These are phyloP conservation scores for Macrotrachela quadricornifera DNA, from an alignment of 1,140 invertebrate species.

Conservation along the genomic window DNA sequence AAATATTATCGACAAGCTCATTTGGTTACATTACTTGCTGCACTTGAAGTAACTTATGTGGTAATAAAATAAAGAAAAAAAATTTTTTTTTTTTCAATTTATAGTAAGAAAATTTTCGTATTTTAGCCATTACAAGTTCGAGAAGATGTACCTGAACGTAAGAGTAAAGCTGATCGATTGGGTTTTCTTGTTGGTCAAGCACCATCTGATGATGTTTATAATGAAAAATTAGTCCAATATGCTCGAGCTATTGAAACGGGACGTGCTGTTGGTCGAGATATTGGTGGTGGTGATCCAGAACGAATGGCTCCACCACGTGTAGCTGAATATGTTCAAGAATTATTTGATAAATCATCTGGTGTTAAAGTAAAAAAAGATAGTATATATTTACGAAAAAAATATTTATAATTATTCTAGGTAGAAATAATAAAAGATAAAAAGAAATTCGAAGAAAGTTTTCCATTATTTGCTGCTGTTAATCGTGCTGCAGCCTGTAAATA, in stretches of 20 bases:
- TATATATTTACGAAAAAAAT: too few species aligned
- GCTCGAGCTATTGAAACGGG: slow-evolving; percentile 3
- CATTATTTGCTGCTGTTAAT: slow-evolving; percentile 67
- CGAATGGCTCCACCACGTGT: slow-evolving; percentile 63
- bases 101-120: too few species aligned
- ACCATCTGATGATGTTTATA: neutral
- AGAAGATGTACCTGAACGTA: neutral
- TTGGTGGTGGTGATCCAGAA: slow-evolving; percentile 72
- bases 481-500: slow-evolving; percentile 48
- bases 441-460: slow-evolving; percentile 52
- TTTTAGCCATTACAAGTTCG: too few species aligned
- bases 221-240: neutral
- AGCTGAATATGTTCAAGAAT: slow-evolving; percentile 49
- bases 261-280: slow-evolving; percentile 40
- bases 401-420: too few species aligned
- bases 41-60: slow-evolving; percentile 4
- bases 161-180: slow-evolving; percentile 1
- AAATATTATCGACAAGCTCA: neutral
- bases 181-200: neutral
- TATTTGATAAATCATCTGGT: slow-evolving; percentile 34
- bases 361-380: slow-evolving; percentile 1
- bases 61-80: neutral
- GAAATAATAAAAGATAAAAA: slow-evolving; percentile 47
- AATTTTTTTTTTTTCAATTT: too few species aligned
- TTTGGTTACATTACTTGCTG: neutral